phyloP scores from a whole-genome alignment of 2,113 vertebrate genomes.

The Micronycteris hirsuta region DNA sequence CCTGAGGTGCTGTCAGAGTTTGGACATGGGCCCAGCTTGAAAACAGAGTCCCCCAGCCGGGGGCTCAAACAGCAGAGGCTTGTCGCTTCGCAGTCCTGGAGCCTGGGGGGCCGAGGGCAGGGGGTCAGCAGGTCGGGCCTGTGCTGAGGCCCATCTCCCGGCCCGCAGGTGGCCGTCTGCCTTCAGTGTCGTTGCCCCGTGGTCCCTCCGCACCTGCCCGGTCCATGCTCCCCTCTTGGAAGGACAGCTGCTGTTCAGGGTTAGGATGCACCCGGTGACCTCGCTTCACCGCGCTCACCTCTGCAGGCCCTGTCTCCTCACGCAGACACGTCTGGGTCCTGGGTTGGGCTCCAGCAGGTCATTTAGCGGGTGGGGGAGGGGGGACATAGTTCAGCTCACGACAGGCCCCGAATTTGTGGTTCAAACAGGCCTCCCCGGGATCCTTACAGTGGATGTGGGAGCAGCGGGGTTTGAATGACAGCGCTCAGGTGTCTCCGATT shows the following conservation, averaged over 20 bases:
- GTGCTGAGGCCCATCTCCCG: neutral
- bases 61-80: neutral
- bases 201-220: neutral
- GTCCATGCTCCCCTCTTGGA: neutral
- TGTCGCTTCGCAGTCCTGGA: neutral
- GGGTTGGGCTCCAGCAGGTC: neutral
- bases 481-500: neutral
- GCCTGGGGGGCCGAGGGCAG: too few species aligned
- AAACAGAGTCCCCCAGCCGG: neutral
- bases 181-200: neutral
- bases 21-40: neutral
- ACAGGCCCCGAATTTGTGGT: neutral
- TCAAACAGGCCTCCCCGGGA: neutral
- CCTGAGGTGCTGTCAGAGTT: neutral
- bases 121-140: neutral
- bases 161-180: neutral
- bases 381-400: neutral
- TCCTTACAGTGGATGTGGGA: neutral
- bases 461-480: neutral
- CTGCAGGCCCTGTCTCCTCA: neutral
- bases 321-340: neutral
- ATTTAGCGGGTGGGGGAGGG: too few species aligned
- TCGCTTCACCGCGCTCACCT: neutral
- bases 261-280: neutral
- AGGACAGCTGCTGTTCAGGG: fast-evolving